Percentiles rank a stretch among this genome's conserved stretches.
Conservation (phyloP, 2,113 vertebrate species). For the Gracilinanus agilis region DNA sequence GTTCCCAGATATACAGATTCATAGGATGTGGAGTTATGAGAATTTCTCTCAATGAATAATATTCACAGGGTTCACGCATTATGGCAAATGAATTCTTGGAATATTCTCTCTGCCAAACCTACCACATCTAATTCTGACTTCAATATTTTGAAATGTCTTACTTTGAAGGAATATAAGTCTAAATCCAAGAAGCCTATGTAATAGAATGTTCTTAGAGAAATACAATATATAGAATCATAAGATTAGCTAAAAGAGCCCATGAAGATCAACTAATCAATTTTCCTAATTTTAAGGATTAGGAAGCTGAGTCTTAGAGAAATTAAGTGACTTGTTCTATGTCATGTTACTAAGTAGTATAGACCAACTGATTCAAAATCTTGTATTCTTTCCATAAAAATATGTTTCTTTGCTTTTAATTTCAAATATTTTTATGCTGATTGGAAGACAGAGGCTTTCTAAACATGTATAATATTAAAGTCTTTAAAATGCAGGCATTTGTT, state of each 20-base stretch:
- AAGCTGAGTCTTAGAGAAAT: neutral
- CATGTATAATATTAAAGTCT: neutral
- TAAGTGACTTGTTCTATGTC: neutral
- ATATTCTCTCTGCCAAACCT: neutral
- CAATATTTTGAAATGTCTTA: neutral
- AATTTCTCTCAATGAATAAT: neutral
- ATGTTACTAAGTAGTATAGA: neutral
- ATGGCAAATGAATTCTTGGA: neutral
- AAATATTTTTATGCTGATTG: neutral
- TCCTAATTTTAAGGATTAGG: neutral
- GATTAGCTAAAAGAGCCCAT: neutral
- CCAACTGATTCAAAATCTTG: neutral
- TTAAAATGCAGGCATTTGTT: neutral
- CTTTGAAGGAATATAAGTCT: neutral
- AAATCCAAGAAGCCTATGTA: neutral
- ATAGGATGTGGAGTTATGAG: neutral
- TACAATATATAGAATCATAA: neutral
- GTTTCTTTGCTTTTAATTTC: neutral
- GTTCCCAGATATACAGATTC: neutral
- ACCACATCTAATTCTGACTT: neutral
- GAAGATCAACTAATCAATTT: neutral
- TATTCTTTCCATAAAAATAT: neutral
- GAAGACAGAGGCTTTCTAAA: neutral
- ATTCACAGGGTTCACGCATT: neutral
- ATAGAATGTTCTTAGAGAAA: neutral